Conservation (phyloP, 2,113 vertebrate species). For the Neofelis nebulosa region DNA sequence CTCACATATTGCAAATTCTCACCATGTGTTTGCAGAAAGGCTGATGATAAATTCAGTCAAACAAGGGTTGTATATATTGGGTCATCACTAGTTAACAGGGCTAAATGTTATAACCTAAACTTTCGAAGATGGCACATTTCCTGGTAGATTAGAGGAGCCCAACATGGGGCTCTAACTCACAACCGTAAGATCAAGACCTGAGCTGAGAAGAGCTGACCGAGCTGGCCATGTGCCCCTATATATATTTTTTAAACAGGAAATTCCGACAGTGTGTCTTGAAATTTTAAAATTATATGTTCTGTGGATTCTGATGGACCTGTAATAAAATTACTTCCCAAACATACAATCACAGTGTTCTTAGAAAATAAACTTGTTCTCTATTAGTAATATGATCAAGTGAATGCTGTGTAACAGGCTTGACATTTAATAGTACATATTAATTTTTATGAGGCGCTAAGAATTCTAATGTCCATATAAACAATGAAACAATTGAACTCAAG, state of each 20-base stretch:
- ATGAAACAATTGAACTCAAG: neutral
- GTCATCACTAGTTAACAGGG: neutral
- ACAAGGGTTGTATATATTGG: neutral
- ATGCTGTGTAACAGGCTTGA: neutral
- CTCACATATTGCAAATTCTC: neutral
- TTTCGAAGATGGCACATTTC: neutral
- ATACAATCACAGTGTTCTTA: neutral
- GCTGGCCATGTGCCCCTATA: neutral
- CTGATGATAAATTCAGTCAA: neutral
- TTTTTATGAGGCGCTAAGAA: constrained; percentile 5
- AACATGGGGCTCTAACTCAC: too few relatives aligned
- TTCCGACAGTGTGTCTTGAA: neutral
- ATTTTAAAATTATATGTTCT: constrained; percentile 25
- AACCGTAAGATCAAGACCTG: too few relatives aligned
- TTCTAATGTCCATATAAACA: constrained; percentile 16
- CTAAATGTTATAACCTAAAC: neutral
- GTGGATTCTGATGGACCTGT: neutral
- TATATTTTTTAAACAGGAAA: neutral
- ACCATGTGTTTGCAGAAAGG: neutral
- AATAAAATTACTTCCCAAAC: constrained; percentile 24
- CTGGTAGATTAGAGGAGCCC: neutral
- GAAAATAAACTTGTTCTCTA: neutral
- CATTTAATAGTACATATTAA: neutral
- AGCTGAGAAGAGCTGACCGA: too few relatives aligned
- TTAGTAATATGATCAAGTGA: neutral